phyloP scores from a whole-genome alignment of 2,113 vertebrate species.

The Patagioenas fasciata region DNA sequence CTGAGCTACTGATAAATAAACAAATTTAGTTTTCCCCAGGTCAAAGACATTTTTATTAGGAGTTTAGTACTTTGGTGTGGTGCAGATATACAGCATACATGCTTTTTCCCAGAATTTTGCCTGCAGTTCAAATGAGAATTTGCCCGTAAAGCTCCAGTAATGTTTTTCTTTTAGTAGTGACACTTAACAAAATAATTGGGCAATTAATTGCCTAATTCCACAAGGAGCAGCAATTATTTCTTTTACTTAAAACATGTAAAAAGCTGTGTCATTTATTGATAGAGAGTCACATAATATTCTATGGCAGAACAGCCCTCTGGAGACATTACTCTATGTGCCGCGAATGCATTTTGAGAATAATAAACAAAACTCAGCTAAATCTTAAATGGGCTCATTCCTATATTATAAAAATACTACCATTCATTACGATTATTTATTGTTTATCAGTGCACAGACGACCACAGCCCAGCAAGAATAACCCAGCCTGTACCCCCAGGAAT shows the following conservation, averaged over 20 bases:
- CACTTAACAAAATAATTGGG: slow-evolving; percentile 63
- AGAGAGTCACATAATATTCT: slow-evolving; percentile 34
- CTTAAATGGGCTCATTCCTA: neutral
- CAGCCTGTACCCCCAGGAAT: neutral
- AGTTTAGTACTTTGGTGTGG: neutral
- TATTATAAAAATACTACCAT: slow-evolving; percentile 29
- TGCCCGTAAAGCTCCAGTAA: slow-evolving; percentile 31
- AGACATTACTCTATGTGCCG: slow-evolving; percentile 54
- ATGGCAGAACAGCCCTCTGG: slow-evolving; percentile 37
- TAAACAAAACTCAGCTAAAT: slow-evolving; percentile 51
- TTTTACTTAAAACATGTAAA: slow-evolving; percentile 49
- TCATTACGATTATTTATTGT: slow-evolving; percentile 43
- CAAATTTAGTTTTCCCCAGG: neutral
- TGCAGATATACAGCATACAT: neutral
- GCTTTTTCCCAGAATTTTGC: slow-evolving; percentile 37
- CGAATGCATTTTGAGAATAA: slow-evolving; percentile 57
- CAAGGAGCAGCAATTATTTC: slow-evolving; percentile 50
- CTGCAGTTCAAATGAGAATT: slow-evolving; percentile 9
- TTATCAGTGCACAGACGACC: neutral
- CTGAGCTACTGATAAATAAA: neutral
- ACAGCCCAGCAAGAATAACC: neutral
- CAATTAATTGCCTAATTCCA: slow-evolving; percentile 55
- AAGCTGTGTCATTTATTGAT: slow-evolving; percentile 60
- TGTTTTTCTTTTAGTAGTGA: slow-evolving; percentile 60
- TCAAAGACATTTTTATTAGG: slow-evolving; percentile 8